Evolutionary conservation across 2,113 vertebrate species (phyloP).

Genomic region (Labrus mixtus): DNA sequence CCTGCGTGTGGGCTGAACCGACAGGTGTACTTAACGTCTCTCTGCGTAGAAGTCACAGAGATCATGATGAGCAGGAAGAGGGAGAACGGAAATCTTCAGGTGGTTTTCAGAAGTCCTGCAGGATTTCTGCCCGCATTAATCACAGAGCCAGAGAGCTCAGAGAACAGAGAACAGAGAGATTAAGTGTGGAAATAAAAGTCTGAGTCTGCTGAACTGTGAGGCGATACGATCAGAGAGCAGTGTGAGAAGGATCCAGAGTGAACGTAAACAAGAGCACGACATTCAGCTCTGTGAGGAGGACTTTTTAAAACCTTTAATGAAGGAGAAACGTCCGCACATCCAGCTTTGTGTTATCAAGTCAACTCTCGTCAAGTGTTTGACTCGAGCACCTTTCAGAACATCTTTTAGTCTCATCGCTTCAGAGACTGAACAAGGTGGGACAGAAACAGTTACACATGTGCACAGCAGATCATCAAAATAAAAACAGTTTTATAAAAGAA

Average conservation of each 20-base stretch:
- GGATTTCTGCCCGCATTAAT: slow-evolving; percentile 11
- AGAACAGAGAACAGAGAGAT: slow-evolving; percentile 2
- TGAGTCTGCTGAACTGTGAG: not conserved
- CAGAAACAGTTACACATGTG: too few relatives aligned
- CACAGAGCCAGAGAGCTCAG: not conserved
- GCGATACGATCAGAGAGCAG: not conserved
- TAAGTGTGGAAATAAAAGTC: slow-evolving; percentile 1
- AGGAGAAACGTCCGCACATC: too few relatives aligned
- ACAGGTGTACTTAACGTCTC: slow-evolving; percentile 74
- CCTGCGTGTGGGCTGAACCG: slow-evolving; percentile 52
- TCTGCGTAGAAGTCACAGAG: slow-evolving; percentile 6
- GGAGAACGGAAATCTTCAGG: slow-evolving; percentile 4
- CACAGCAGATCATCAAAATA: too few relatives aligned
- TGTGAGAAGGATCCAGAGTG: not conserved
- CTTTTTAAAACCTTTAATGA: too few relatives aligned
- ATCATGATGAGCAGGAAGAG: not conserved
- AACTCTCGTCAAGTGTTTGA: too few relatives aligned
- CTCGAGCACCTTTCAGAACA: too few relatives aligned
- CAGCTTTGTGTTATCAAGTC: too few relatives aligned
- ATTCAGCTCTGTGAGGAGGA: too few relatives aligned
- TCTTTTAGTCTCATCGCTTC: too few relatives aligned
- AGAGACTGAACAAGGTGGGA: too few relatives aligned
- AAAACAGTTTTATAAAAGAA: too few relatives aligned
- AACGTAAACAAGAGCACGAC: too few relatives aligned
- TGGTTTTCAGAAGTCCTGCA: slow-evolving; percentile 2